phyloP scores from a whole-genome alignment of 2,797 vertebrate genomes.

The Sebastiscus tertius region DNA sequence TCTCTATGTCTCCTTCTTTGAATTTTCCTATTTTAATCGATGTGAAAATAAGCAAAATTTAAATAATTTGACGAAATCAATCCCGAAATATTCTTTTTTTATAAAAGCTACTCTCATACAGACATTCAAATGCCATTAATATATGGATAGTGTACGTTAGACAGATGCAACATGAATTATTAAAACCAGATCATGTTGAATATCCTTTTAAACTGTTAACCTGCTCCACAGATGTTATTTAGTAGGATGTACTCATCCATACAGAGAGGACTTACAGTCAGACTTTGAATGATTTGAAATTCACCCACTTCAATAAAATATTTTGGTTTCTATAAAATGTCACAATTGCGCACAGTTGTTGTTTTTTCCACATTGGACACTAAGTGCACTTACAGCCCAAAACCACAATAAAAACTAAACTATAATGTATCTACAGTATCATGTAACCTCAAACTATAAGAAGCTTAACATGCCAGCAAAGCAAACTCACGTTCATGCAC shows the following conservation, averaged over 20 bases:
- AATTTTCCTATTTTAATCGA: background rate
- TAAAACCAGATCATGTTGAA: background rate
- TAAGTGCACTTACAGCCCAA: background rate
- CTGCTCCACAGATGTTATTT: background rate
- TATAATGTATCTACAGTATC: background rate
- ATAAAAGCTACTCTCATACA: too few species aligned
- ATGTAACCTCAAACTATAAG: background rate
- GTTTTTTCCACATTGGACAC: background rate
- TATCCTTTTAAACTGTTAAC: background rate
- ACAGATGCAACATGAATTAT: background rate
- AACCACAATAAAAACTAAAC: background rate
- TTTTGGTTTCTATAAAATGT: background rate
- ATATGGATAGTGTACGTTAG: background rate
- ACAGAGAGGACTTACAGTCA: background rate
- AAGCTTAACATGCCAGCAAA: background rate
- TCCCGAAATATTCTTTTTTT: background rate
- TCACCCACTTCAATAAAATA: background rate
- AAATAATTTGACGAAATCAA: background rate
- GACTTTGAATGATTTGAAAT: background rate
- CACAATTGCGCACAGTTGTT: background rate
- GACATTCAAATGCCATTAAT: background rate
- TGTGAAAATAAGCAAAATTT: background rate
- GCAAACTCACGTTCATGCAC: conserved; percentile 10
- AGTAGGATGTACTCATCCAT: too few species aligned
- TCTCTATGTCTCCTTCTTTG: background rate